Percentiles rank a stretch among this genome's conserved stretches.
Evolutionary conservation across 2,113 vertebrate species (phyloP).

Genomic region (Accipiter virgatus): DNA sequence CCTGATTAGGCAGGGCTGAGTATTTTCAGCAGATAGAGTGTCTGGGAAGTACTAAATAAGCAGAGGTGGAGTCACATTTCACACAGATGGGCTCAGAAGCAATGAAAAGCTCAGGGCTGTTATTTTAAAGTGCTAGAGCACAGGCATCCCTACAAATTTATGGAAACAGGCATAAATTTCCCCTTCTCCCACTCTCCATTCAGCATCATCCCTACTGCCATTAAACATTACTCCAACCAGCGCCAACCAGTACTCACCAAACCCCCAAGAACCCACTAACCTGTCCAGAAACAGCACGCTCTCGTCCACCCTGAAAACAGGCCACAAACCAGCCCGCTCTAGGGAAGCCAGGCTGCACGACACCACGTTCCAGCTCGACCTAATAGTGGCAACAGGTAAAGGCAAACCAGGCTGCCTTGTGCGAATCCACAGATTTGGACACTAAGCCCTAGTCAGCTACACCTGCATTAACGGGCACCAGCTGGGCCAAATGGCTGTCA

Average conservation of each 20-base stretch:
- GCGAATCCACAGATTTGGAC: accelerated
- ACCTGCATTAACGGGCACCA: neutral
- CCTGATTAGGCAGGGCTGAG: neutral
- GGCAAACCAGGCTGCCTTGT: accelerated
- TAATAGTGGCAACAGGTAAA: accelerated
- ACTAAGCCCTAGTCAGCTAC: neutral
- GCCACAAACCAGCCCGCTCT: neutral
- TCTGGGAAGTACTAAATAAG: neutral
- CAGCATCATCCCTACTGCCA: neutral
- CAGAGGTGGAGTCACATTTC: neutral
- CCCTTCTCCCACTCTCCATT: neutral
- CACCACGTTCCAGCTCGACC: accelerated
- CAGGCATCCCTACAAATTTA: neutral
- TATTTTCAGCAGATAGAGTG: neutral
- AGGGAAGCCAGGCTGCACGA: accelerated
- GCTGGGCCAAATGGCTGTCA: neutral
- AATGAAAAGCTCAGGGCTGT: neutral
- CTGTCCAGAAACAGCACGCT: neutral
- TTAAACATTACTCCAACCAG: neutral
- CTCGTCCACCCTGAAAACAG: neutral
- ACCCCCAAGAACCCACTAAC: accelerated
- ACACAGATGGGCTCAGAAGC: neutral
- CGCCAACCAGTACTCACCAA: neutral
- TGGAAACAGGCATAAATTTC: accelerated
- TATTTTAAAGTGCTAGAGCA: neutral